Evolutionary conservation across 2,113 vertebrate species (phyloP).

Genomic region (Forbesichthys agassizii): DNA sequence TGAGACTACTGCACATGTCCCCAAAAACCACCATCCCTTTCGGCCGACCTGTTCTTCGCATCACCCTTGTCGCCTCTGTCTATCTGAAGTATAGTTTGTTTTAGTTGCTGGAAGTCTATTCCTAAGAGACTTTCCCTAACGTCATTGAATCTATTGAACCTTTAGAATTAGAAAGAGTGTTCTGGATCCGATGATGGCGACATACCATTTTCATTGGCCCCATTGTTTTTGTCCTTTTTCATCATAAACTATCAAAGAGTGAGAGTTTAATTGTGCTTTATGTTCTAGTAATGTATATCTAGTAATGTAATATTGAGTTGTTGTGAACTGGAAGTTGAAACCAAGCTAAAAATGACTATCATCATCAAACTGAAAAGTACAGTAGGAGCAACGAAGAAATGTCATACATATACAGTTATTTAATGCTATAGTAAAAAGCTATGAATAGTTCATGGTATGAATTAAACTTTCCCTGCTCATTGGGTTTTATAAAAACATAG

Average conservation of each 20-base stretch:
- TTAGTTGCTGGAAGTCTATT: not conserved
- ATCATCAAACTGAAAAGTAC: no score
- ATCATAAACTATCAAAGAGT: not conserved
- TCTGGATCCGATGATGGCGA: no score
- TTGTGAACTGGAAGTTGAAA: no score
- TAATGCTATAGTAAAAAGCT: not conserved
- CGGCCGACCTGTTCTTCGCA: slow-evolving; percentile 41
- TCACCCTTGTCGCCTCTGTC: slow-evolving; percentile 14
- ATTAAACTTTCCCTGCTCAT: not conserved
- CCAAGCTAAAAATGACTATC: no score
- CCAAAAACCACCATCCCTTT: slow-evolving; percentile 56
- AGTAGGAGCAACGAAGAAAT: not conserved
- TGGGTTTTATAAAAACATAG: slow-evolving; percentile 15
- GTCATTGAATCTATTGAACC: no score
- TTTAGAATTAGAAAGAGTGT: no score
- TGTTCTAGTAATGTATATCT: no score
- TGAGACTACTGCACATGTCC: slow-evolving; percentile 46
- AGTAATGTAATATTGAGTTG: no score
- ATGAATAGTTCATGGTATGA: not conserved
- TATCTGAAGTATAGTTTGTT: not conserved
- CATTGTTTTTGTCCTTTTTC: not conserved
- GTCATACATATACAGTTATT: not conserved
- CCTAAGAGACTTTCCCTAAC: no score
- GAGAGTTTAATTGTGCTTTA: not conserved
- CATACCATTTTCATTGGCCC: no score